Base-by-base conservation (phyloP, 2,888 invertebrate species). In the Patella ulyssiponensis region DNA sequence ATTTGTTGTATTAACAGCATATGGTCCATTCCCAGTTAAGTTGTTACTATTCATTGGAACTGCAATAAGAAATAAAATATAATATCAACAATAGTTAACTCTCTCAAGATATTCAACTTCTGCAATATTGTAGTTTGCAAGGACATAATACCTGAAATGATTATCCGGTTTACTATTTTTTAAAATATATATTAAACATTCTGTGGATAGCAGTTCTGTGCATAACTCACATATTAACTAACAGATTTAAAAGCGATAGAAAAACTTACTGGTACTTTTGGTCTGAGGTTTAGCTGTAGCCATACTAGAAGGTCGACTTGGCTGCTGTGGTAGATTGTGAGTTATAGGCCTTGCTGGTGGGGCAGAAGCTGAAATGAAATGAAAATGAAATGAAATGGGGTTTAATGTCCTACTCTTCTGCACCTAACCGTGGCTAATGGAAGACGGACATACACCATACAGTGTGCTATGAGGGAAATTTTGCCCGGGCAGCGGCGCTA, bases 231-330 rank as follows among this genome's bases (percentile, higher is more conserved):
- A 27, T 20, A 44, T 53, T 23, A 51, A 51, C 7, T 74, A 33
- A 14, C 9, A 27, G 14, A 23, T 17, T 73, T 51, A 54, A 14
- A 33, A 14, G 44, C 44, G 27, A 33, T 14, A 23, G 23, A 44
- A 44, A 44, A 20, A 80, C 84, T 83, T 86, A 88, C 88, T 85
- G 80, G 84, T 81, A 64, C 81, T 78, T 81, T 87, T 87, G 51
- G 83, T 83, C 79, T 86, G 88, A 69, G 90, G 89, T 83, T 89
- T 89, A n/a, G 89, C 86, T 58, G 88, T 88, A 51, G 90, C 90
- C 74, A 86, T 85, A 56, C 86, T 83, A 56, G 83, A 83, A 15
- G 90, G 90, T 73, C 88, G 83, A 80, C 85, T 86, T 71, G 90
- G 90, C 79, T 89, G 89, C 79, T 88, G 88, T 27, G 90, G 90